These are phyloP conservation scores for Proisotoma minuta DNA, from an alignment of 2,888 invertebrate species.

Conservation along the genomic window DNA sequence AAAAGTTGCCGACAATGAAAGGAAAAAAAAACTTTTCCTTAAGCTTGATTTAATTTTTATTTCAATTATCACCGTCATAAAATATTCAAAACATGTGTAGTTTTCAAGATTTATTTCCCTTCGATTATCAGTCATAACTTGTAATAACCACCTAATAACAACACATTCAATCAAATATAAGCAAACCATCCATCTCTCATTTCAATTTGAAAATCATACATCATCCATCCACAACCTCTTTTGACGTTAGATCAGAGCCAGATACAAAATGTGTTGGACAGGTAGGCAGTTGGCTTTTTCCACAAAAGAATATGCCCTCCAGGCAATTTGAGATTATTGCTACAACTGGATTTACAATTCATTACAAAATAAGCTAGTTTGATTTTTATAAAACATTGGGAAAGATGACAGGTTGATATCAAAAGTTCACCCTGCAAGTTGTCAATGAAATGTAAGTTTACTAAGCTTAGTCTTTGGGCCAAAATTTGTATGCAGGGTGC, in stretches of 20 bases:
- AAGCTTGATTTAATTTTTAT: background rate
- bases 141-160: constrained; percentile 3
- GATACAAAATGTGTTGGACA: no score
- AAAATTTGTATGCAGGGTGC: constrained; percentile 22
- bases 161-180: background rate
- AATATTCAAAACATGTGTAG: background rate
- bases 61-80: background rate
- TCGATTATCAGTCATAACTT: background rate
- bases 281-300: no score
- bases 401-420: background rate
- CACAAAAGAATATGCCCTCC: no score
- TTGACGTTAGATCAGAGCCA: background rate
- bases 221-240: background rate
- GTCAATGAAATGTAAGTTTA: no score
- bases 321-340: no score
- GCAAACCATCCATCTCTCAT: background rate
- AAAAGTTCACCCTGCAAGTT: no score
- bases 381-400: no score
- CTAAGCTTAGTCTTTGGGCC: no score
- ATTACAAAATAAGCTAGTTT: no score
- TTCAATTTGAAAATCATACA: background rate
- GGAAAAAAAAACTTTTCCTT: background rate
- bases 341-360: no score
- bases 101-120: constrained; percentile 1
- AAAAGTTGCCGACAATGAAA: background rate